Conservation (phyloP, 2,113 vertebrate genomes). For the Neolamprologus fasciatus region DNA sequence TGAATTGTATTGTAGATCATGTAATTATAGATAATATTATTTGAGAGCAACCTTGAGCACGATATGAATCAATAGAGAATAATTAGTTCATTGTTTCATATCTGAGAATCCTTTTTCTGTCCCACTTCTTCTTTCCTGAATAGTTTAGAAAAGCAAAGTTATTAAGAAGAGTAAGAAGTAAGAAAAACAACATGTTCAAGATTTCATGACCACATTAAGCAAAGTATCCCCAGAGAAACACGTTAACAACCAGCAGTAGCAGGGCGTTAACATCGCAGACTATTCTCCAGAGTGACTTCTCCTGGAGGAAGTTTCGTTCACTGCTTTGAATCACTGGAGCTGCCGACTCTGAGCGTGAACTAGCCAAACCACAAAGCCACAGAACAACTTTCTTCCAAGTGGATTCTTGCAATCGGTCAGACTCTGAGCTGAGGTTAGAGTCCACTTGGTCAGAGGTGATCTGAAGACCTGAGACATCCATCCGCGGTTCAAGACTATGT, state of each 20-base stretch:
- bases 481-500: conserved; percentile 41
- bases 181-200: not conserved
- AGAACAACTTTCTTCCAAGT: conserved; percentile 66
- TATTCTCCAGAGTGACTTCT: conserved; percentile 75
- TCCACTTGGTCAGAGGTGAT: not conserved
- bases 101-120: not conserved
- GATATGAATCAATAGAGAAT: not conserved
- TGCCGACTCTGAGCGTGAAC: not conserved
- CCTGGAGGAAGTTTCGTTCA: conserved; percentile 76
- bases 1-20: not conserved
- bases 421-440: not conserved
- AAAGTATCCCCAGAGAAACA: conserved; percentile 91
- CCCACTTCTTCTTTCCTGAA: not conserved
- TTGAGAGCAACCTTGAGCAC: not conserved
- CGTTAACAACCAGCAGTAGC: conserved; percentile 75
- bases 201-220: conserved; percentile 27
- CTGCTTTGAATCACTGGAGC: conserved; percentile 26
- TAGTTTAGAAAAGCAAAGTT: not conserved
- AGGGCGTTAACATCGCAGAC: conserved; percentile 80
- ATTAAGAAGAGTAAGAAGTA: not conserved
- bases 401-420: not conserved
- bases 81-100: not conserved
- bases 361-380: conserved; percentile 80
- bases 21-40: not conserved
- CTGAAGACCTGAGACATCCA: conserved; percentile 31